Conservation (phyloP, 1,140 invertebrate species). For the Plectus sambesii region DNA sequence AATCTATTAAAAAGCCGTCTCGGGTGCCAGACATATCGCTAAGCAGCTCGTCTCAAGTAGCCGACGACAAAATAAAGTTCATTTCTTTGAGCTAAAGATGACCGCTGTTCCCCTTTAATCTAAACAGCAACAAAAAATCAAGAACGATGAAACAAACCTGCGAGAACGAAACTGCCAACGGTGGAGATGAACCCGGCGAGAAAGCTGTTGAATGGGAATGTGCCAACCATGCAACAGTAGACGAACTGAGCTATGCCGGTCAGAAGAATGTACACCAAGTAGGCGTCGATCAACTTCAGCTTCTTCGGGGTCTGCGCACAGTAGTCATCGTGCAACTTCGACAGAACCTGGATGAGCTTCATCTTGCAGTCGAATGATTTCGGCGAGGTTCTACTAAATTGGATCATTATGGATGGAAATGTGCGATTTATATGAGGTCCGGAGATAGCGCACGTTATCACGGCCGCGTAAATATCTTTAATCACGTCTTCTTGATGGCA, state of each 20-base stretch:
- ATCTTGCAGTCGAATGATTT: not conserved
- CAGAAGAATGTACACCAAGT: constrained; percentile 84
- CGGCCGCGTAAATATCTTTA: too few relatives aligned
- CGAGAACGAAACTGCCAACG: constrained; percentile 89
- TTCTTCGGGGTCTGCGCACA: constrained; percentile 73
- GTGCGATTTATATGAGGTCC: too few relatives aligned
- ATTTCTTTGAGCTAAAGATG: not conserved
- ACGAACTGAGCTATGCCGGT: constrained; percentile 91
- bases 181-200: constrained; percentile 95
- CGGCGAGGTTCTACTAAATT: too few relatives aligned
- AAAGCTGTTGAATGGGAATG: constrained; percentile 99
- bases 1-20: too few relatives aligned
- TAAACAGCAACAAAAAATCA: not conserved
- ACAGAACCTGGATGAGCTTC: constrained; percentile 45
- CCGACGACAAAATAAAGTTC: constrained; percentile 1
- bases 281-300: constrained; percentile 92
- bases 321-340: constrained; percentile 76
- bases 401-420: too few relatives aligned
- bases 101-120: not conserved
- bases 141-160: constrained; percentile 56
- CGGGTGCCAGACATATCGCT: too few relatives aligned
- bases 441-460: too few relatives aligned
- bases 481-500: not conserved
- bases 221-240: constrained; percentile 92
- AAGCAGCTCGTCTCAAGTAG: too few relatives aligned